Evolutionary conservation across 1,140 invertebrate species (phyloP), one percentile per base, ranked within the genome.

Genomic region (Tribolium castaneum): DNA sequence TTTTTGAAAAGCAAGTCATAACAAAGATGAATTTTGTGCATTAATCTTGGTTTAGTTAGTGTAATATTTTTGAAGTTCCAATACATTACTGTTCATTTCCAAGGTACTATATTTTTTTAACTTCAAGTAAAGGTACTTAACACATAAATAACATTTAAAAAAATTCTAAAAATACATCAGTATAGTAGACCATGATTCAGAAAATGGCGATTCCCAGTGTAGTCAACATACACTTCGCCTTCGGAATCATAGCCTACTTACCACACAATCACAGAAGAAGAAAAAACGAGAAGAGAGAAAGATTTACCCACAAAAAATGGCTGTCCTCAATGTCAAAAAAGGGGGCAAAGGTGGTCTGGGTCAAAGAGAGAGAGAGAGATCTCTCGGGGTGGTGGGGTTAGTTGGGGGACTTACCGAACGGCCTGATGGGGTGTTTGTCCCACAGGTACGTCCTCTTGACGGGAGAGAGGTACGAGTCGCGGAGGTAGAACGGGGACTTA

Each of bases 401-500:
- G 62, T 72, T 66, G 35, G 39, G 79, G 39, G 54, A 90, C 88
- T 90, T 92, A 90, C 93, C 95, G 87, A 95, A 94, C 86, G 95
- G 94, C 89, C 95, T 93, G 87, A 95, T 91, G 84, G 95, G 95
- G 87, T 96, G 94, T 88, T 93, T 92, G 86, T 93, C 93, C 95
- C 95, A 96, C 81, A 96, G 90, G 89, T 94, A 96, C 87, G 92
- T 93, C 87, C 94, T 93, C 90, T 95, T 96, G 85, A 96, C 90
- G 62, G 95, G 95, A 82, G 94, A 96, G 84, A 96, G 91, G 89
- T 94, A 96, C 83, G 94, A 95, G 89, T 95, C 93, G 77, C 94
- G 90, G 82, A 95, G 89, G 88, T 93, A 94, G 84, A 93, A 96
- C 73, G 94, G 94, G 82, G 91, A 92, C 83, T 87, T 88, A 83